Percentiles rank a stretch among this genome's conserved stretches.
phyloP scores from a whole-genome alignment of 1,140 invertebrate species.

The Pollicipes pollicipes region DNA sequence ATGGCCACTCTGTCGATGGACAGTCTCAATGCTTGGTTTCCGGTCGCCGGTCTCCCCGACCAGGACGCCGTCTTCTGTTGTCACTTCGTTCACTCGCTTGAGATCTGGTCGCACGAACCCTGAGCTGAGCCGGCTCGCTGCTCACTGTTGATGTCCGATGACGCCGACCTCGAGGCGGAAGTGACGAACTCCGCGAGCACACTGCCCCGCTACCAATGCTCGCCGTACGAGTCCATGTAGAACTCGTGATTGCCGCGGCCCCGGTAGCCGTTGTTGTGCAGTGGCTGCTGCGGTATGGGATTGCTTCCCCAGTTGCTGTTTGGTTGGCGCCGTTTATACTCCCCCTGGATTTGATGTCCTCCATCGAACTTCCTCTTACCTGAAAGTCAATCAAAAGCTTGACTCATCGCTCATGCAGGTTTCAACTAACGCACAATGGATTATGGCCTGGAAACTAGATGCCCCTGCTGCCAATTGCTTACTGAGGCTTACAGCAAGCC shows the following conservation, averaged over 20 bases:
- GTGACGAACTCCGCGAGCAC: too few relatives aligned
- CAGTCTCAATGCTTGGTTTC: not conserved
- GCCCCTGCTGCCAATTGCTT: too few relatives aligned
- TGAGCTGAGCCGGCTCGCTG: not conserved
- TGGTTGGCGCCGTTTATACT: slow-evolving; percentile 79
- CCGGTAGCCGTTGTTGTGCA: slow-evolving; percentile 22
- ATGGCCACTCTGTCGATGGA: not conserved
- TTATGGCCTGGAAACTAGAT: too few relatives aligned
- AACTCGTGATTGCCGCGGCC: not conserved
- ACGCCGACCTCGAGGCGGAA: not conserved
- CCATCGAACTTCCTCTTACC: slow-evolving; percentile 91
- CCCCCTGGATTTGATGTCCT: slow-evolving; percentile 85
- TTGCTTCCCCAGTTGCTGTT: slow-evolving; percentile 33
- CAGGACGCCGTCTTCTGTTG: not conserved
- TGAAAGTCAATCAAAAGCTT: too few relatives aligned
- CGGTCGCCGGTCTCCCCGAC: not conserved
- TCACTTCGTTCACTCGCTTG: not conserved
- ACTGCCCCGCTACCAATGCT: not conserved
- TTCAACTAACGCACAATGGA: too few relatives aligned
- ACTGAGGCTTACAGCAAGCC: too few relatives aligned
- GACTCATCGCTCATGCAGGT: too few relatives aligned
- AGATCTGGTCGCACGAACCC: not conserved
- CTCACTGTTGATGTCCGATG: not conserved
- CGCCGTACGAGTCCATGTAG: not conserved
- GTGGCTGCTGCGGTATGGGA: slow-evolving; percentile 44